Percentiles rank a stretch among this genome's conserved stretches.
phyloP scores from a whole-genome alignment of 2,113 vertebrate genomes.

The Nematolebias whitei region DNA sequence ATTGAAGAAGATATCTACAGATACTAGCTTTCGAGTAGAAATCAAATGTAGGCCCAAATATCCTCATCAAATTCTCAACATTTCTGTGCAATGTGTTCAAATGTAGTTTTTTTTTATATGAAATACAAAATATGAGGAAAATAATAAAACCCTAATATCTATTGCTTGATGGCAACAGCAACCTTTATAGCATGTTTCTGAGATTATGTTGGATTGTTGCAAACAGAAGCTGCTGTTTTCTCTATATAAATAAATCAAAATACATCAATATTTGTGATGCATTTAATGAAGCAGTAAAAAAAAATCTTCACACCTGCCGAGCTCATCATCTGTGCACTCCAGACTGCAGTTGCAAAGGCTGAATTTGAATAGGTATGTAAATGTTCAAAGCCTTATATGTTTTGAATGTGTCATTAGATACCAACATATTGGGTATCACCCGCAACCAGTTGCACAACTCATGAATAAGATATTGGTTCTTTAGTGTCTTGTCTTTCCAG shows the following conservation, averaged over 20 bases:
- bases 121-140: background rate
- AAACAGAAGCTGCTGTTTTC: background rate
- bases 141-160: background rate
- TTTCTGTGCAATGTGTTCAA: no score
- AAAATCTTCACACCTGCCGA: background rate
- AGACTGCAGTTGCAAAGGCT: slow-evolving; percentile 9
- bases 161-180: background rate
- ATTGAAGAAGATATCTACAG: no score
- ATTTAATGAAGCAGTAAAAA: background rate
- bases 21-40: no score
- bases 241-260: background rate
- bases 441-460: slow-evolving; percentile 48
- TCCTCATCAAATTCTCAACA: no score
- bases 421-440: slow-evolving; percentile 69
- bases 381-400: slow-evolving; percentile 30
- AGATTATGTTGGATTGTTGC: no score
- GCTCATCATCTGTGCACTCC: background rate
- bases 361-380: slow-evolving; percentile 30
- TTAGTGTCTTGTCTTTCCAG: slow-evolving; percentile 62
- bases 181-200: background rate
- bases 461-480: slow-evolving; percentile 79
- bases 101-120: background rate
- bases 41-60: no score
- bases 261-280: background rate
- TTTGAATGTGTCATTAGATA: slow-evolving; percentile 66